A percentile compares a stretch with the other conserved stretches of the same genome.
phyloP scores from a whole-genome alignment of 2,113 vertebrate genomes.

The Sinocyclocheilus maitianheensis region DNA sequence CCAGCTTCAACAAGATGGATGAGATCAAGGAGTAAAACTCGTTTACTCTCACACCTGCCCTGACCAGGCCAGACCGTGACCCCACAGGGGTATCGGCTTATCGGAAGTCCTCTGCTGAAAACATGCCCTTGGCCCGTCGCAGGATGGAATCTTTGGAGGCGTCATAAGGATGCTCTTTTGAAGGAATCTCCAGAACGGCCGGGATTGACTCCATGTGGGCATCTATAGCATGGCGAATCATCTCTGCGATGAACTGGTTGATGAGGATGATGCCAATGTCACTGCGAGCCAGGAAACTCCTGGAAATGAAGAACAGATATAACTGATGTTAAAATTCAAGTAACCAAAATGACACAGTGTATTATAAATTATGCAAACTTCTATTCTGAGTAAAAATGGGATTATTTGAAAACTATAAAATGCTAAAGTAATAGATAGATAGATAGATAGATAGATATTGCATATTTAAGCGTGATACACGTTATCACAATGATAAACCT shows the following conservation, averaged over 20 bases:
- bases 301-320: constrained; percentile 54
- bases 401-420: neutral
- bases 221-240: constrained; percentile 93
- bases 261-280: constrained; percentile 97
- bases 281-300: constrained; percentile 86
- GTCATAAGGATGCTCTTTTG: constrained; percentile 95
- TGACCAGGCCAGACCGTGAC: neutral
- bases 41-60: neutral
- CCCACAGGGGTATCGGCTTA: constrained; percentile 59
- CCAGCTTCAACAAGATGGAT: neutral
- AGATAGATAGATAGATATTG: too few relatives aligned
- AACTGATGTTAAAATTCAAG: neutral
- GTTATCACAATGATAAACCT: too few relatives aligned
- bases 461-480: too few relatives aligned
- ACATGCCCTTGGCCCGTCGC: constrained; percentile 92
- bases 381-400: neutral
- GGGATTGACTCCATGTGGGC: constrained; percentile 88
- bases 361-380: neutral
- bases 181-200: constrained; percentile 91
- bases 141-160: constrained; percentile 94
- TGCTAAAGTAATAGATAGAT: neutral
- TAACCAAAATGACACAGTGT: neutral
- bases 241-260: constrained; percentile 94
- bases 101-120: constrained; percentile 88
- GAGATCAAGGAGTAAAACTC: neutral